Conservation (phyloP, 2,797 vertebrate genomes). For the Gymnoscopelus microlampas region DNA sequence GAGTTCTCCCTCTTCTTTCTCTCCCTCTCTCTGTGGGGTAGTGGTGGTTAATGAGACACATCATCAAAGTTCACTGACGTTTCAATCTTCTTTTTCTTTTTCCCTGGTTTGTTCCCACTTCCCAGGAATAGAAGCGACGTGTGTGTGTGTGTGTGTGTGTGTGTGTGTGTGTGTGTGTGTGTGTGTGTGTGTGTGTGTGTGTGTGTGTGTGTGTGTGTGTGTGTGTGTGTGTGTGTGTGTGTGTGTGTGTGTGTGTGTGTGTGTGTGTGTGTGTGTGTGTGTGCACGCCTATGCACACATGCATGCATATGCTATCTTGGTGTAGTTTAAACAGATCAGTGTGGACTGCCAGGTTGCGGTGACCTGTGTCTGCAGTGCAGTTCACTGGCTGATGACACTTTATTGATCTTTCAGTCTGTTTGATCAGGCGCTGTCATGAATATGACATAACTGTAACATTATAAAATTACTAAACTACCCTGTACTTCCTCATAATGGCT, state of each 20-base stretch:
- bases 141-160: conserved; percentile 2
- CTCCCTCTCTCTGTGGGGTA: neutral
- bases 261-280: neutral
- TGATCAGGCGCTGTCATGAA: conserved; percentile 38
- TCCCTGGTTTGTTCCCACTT: neutral
- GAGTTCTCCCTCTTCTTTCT: conserved; percentile 30
- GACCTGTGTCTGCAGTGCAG: conserved; percentile 65
- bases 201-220: conserved; percentile 6
- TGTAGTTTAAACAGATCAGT: conserved; percentile 49
- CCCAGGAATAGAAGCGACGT: conserved; percentile 6
- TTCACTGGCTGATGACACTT: conserved; percentile 20
- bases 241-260: conserved; percentile 16
- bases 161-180: conserved; percentile 7
- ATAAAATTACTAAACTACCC: too few species aligned
- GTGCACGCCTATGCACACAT: neutral
- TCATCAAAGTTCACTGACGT: conserved; percentile 23
- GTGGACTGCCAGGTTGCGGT: conserved; percentile 30
- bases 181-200: conserved; percentile 6
- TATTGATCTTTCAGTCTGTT: conserved; percentile 27
- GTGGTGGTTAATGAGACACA: conserved; percentile 18
- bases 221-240: conserved; percentile 11
- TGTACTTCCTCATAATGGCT: too few species aligned
- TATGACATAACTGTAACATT: neutral
- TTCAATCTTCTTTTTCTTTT: neutral
- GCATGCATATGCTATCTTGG: conserved; percentile 31